phyloP scores from a whole-genome alignment of 92 coral and sea anemone genomes.

The Porites cylindrica region DNA sequence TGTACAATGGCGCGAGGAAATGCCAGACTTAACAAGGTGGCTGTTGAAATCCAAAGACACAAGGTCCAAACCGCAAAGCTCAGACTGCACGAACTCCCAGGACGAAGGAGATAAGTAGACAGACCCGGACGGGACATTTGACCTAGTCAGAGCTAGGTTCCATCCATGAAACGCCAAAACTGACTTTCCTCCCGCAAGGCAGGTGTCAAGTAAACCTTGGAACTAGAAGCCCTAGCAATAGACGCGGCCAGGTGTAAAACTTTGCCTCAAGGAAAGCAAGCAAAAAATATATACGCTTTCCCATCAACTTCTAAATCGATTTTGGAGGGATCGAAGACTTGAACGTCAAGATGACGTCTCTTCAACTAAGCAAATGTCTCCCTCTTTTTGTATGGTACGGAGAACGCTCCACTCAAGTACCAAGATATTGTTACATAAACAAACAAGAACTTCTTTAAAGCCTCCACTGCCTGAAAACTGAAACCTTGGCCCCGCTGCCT shows the following conservation, averaged over 20 bases:
- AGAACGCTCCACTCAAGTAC: constrained; percentile 22
- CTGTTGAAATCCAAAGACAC: constrained; percentile 38
- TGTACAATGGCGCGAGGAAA: not conserved
- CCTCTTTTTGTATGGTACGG: not conserved
- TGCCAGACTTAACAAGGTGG: not conserved
- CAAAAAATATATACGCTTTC: no score
- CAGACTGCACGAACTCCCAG: not conserved
- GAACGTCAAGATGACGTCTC: not conserved
- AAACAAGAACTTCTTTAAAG: constrained; percentile 26
- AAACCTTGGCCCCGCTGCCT: not conserved
- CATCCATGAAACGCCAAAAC: constrained; percentile 42
- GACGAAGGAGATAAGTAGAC: not conserved
- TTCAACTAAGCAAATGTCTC: not conserved
- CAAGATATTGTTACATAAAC: constrained; percentile 11
- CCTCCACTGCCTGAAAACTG: not conserved
- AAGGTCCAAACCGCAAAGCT: not conserved
- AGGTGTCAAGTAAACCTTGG: no score
- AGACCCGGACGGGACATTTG: constrained; percentile 4
- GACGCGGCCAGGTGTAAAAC: not conserved
- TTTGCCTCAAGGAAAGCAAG: no score
- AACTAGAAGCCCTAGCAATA: not conserved
- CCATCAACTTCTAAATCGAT: not conserved
- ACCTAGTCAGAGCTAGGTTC: constrained; percentile 12
- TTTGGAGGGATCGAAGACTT: not conserved
- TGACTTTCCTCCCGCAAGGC: not conserved